Conservation (phyloP, 2,888 invertebrate genomes). For the Melieria omissa region DNA sequence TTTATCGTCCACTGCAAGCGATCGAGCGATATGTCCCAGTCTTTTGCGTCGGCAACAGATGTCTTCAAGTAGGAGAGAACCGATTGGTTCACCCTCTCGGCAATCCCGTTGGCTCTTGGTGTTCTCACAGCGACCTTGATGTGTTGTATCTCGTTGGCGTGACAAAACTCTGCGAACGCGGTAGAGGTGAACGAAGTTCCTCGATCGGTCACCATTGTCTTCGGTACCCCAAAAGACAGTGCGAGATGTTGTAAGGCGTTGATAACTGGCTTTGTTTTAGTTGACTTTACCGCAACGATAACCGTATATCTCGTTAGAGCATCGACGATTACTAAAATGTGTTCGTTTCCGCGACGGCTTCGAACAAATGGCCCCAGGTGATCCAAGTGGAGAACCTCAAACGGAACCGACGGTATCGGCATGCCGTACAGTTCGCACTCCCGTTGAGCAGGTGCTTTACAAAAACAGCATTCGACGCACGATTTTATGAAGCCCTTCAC, state of each 20-base stretch:
- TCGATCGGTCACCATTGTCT: constrained; percentile 35
- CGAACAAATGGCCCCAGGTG: constrained; percentile 46
- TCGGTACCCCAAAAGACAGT: constrained; percentile 33
- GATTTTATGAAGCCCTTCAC: constrained; percentile 38
- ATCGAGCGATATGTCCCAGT: too few species aligned
- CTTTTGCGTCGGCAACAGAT: too few species aligned
- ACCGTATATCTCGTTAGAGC: constrained; percentile 38
- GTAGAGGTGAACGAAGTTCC: constrained; percentile 42
- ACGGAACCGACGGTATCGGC: constrained; percentile 27
- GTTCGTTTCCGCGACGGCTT: constrained; percentile 31
- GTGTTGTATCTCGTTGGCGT: constrained; percentile 34
- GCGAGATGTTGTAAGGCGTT: constrained; percentile 37
- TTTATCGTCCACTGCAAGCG: neutral
- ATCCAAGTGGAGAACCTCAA: constrained; percentile 43
- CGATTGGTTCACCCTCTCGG: constrained; percentile 37
- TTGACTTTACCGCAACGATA: constrained; percentile 7
- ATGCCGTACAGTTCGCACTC: constrained; percentile 38
- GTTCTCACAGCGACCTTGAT: constrained; percentile 41
- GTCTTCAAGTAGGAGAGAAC: constrained; percentile 36
- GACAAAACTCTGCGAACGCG: constrained; percentile 26
- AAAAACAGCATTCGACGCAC: constrained; percentile 45
- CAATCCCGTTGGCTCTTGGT: constrained; percentile 40
- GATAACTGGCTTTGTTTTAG: constrained; percentile 24
- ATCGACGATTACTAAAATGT: constrained; percentile 38
- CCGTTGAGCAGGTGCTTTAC: constrained; percentile 34